Conservation (phyloP, 2,888 invertebrate genomes). For the Empis livida region DNA sequence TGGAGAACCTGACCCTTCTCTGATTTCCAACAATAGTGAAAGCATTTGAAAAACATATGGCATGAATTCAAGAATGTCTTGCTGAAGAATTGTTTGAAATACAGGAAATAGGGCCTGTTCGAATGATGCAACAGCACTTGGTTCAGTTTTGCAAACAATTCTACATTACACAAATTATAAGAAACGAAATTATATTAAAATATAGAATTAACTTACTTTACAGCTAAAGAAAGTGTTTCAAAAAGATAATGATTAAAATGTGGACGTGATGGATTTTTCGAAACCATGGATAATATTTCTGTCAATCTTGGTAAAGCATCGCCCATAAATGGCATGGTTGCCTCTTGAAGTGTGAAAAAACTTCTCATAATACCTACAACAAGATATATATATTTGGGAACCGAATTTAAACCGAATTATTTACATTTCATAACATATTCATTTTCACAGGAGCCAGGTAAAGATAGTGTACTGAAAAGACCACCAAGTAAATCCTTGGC, state of each 20-base stretch:
- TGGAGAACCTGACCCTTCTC: conserved; percentile 34
- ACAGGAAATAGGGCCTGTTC: conserved; percentile 89
- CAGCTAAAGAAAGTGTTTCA: conserved; percentile 80
- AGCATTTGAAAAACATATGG: conserved; percentile 98
- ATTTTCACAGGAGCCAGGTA: conserved; percentile 73
- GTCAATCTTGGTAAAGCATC: conserved; percentile 76
- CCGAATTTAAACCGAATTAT: not conserved
- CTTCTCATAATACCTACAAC: conserved; percentile 71
- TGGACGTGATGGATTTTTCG: conserved; percentile 91
- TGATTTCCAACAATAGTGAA: conserved; percentile 74
- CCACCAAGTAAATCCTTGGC: conserved; percentile 56
- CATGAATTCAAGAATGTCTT: conserved; percentile 89
- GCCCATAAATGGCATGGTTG: conserved; percentile 64
- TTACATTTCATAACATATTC: conserved; percentile 88
- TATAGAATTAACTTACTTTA: conserved; percentile 48
- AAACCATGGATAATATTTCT: conserved; percentile 64
- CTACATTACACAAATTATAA: conserved; percentile 33
- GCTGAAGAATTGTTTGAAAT: conserved; percentile 86
- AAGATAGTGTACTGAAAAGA: conserved; percentile 61
- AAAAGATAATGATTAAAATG: conserved; percentile 98
- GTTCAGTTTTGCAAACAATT: conserved; percentile 73
- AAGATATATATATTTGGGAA: not conserved
- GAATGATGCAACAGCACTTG: conserved; percentile 69
- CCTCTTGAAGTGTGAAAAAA: conserved; percentile 68
- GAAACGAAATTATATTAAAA: not conserved